A percentile compares a stretch with the other conserved stretches of the same genome.
Conservation (phyloP, 2,113 vertebrate species). For the Diadophis punctatus region DNA sequence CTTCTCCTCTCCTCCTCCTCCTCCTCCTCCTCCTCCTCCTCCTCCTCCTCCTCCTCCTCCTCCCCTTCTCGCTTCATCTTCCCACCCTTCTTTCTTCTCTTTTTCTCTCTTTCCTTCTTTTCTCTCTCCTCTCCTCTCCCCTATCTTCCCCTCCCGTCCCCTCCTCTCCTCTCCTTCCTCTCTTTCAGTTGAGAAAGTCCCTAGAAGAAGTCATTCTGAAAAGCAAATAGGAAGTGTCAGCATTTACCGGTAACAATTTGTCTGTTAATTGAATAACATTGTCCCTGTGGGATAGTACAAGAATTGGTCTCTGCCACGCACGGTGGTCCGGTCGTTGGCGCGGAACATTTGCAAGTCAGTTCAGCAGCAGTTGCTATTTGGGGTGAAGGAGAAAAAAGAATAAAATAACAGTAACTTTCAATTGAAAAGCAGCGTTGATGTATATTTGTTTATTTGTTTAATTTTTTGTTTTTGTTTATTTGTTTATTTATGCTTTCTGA, state of each 20-base stretch:
- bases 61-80: too few relatives aligned
- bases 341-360: background rate
- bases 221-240: background rate
- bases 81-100: too few relatives aligned
- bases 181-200: background rate
- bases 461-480: background rate
- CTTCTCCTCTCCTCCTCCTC: background rate
- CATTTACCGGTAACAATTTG: background rate
- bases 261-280: background rate
- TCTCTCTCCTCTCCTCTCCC: too few relatives aligned
- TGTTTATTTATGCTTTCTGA: background rate
- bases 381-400: background rate
- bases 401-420: background rate
- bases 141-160: too few relatives aligned
- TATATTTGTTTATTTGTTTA: background rate
- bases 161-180: background rate
- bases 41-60: too few relatives aligned
- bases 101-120: too few relatives aligned
- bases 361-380: background rate
- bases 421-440: background rate
- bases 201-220: background rate
- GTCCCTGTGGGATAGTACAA: too few relatives aligned
- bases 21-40: too few relatives aligned
- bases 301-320: too few relatives aligned
- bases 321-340: too few relatives aligned